Percentiles rank a stretch among this genome's conserved stretches.
phyloP scores from a whole-genome alignment of 2,888 invertebrate genomes.

The Andrena haemorrhoa region DNA sequence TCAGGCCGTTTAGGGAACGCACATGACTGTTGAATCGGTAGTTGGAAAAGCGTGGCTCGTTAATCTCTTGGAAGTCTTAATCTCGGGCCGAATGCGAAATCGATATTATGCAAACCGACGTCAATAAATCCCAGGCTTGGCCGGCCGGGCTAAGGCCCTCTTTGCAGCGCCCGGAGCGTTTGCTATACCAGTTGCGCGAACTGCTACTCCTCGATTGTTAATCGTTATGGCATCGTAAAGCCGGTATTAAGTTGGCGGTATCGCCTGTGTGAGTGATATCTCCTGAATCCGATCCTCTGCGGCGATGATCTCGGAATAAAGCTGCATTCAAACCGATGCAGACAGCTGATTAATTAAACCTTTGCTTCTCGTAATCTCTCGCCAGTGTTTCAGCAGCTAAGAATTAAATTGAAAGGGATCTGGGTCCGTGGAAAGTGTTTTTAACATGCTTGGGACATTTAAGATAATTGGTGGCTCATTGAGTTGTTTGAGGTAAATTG shows the following conservation, averaged over 20 bases:
- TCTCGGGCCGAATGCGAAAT: constrained; percentile 79
- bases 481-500: no score
- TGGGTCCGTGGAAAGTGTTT: no score
- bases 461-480: no score
- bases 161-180: constrained; percentile 8
- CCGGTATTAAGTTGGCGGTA: constrained; percentile 44
- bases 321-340: not conserved
- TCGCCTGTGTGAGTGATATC: constrained; percentile 40
- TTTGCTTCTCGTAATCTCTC: no score
- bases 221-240: constrained; percentile 52
- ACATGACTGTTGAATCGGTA: not conserved
- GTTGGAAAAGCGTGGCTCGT: constrained; percentile 64
- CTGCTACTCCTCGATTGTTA: constrained; percentile 47
- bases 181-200: constrained; percentile 20
- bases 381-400: no score
- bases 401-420: no score
- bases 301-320: not conserved
- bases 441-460: no score
- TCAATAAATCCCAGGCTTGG: constrained; percentile 69
- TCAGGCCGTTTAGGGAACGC: constrained; percentile 6
- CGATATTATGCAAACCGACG: constrained; percentile 80
- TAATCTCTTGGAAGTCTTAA: constrained; percentile 81
- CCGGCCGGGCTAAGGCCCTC: constrained; percentile 37
- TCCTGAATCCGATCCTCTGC: constrained; percentile 13
- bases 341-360: not conserved